Percentiles rank a stretch among this genome's conserved stretches.
phyloP scores from a whole-genome alignment of 1,140 invertebrate genomes.

The Ceratosolen solmsi region DNA sequence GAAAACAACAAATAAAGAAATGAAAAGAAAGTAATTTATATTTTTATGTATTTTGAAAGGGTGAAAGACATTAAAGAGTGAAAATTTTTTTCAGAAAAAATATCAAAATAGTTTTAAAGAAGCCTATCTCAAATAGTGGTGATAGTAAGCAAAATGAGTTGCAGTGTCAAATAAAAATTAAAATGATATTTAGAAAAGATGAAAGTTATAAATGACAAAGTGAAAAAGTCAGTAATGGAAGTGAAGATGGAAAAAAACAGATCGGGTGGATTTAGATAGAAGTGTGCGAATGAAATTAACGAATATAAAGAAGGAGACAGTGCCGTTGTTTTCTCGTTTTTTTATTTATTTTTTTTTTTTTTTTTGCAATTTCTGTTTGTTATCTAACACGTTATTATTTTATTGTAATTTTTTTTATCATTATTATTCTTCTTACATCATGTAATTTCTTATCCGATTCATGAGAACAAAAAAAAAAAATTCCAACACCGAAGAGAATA shows the following conservation, averaged over 20 bases:
- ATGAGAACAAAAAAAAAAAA: conserved; percentile 26
- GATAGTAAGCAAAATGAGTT: conserved; percentile 11
- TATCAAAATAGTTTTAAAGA: not conserved
- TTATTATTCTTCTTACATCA: not conserved
- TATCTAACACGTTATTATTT: not conserved
- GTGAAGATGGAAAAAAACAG: conserved; percentile 33
- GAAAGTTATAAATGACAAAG: conserved; percentile 39
- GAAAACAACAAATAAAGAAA: too few species aligned
- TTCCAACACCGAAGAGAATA: not conserved
- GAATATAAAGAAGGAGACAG: conserved; percentile 51
- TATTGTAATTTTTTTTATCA: not conserved
- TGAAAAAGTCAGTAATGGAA: conserved; percentile 22
- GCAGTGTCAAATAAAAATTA: not conserved
- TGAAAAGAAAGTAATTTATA: too few species aligned
- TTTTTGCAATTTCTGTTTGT: conserved; percentile 19
- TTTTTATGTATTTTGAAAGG: too few species aligned
- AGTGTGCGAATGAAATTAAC: conserved; percentile 58
- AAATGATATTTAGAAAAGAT: not conserved
- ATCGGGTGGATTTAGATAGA: conserved; percentile 27
- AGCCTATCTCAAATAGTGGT: not conserved
- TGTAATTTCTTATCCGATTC: conserved; percentile 6
- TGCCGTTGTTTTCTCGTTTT: conserved; percentile 55
- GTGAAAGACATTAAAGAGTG: too few species aligned
- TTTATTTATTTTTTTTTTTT: too few species aligned
- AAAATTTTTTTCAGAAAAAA: too few species aligned